A percentile compares a stretch with the other conserved stretches of the same genome.
These are phyloP conservation scores for Tiphia femorata DNA, from an alignment of 2,888 invertebrate species.

Conservation along the genomic window DNA sequence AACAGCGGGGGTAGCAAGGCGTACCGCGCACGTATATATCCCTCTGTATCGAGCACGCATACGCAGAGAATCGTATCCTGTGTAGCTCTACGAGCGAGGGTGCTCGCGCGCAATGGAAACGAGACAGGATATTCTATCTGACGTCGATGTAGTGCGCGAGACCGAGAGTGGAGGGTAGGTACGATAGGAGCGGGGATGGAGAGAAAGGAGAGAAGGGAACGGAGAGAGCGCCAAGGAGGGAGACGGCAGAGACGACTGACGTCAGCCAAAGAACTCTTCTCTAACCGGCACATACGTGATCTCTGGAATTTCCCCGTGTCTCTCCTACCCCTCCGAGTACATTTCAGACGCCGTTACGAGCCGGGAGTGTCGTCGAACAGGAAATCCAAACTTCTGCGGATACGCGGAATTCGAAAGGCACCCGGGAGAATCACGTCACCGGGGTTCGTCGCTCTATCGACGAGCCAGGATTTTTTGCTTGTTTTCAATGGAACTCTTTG, in stretches of 20 bases:
- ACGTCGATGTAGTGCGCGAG: conserved; percentile 10
- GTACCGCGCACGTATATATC: conserved; percentile 2
- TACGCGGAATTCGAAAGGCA: too few relatives aligned
- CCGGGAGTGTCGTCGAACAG: too few relatives aligned
- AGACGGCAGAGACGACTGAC: conserved; percentile 21
- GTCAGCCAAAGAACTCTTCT: conserved; percentile 22
- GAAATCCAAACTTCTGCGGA: too few relatives aligned
- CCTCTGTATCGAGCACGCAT: background rate
- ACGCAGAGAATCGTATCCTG: background rate
- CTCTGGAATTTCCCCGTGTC: background rate
- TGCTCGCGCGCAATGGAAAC: conserved; percentile 33
- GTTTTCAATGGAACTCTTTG: too few relatives aligned
- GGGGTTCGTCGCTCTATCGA: too few relatives aligned
- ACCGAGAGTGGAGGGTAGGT: too few relatives aligned
- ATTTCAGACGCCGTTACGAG: too few relatives aligned
- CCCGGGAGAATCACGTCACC: too few relatives aligned
- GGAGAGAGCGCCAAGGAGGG: conserved; percentile 11
- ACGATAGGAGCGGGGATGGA: too few relatives aligned
- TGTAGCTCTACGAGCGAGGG: conserved; percentile 16
- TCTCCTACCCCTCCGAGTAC: too few relatives aligned
- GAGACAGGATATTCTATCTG: conserved; percentile 41
- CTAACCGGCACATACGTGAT: conserved; percentile 14
- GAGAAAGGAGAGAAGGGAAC: conserved; percentile 19
- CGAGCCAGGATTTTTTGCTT: too few relatives aligned
- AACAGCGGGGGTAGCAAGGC: conserved; percentile 29